phyloP scores from a whole-genome alignment of 2,797 vertebrate species.

The Argyrosomus regius region DNA sequence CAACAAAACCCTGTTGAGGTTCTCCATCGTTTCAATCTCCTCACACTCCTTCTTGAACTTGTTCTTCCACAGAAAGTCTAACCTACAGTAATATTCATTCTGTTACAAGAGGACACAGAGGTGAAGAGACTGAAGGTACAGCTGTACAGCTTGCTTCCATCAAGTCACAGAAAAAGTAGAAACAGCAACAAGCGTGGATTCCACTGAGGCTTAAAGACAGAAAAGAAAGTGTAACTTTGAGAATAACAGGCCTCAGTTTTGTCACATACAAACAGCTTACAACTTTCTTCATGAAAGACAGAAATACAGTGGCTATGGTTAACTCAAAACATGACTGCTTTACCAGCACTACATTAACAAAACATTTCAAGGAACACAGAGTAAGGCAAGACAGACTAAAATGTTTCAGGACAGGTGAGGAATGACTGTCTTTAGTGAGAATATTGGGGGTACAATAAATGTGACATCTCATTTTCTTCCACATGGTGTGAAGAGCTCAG shows the following conservation, averaged over 20 bases:
- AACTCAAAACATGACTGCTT: not conserved
- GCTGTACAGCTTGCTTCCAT: constrained; percentile 73
- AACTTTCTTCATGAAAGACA: not conserved
- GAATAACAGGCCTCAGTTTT: not conserved
- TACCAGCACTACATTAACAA: not conserved
- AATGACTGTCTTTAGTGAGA: constrained; percentile 6
- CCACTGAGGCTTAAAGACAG: constrained; percentile 9
- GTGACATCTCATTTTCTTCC: constrained; percentile 17
- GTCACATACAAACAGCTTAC: not conserved
- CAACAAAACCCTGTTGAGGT: constrained; percentile 95
- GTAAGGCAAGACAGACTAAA: not conserved
- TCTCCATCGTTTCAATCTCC: constrained; percentile 99
- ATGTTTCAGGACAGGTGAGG: not conserved
- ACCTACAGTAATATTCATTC: constrained; percentile 96
- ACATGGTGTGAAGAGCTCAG: not conserved
- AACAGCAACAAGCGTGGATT: constrained; percentile 31
- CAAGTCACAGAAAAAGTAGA: constrained; percentile 71
- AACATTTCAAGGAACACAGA: not conserved
- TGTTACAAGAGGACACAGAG: constrained; percentile 97
- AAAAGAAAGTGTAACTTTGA: constrained; percentile 4
- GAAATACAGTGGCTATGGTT: not conserved
- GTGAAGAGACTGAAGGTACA: constrained; percentile 94
- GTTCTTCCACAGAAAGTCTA: constrained; percentile 99
- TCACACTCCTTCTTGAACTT: constrained; percentile 99
- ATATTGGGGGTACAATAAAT: constrained; percentile 9